Evolutionary conservation across 2,113 vertebrate species (phyloP).

Genomic region (Isurus oxyrinchus): DNA sequence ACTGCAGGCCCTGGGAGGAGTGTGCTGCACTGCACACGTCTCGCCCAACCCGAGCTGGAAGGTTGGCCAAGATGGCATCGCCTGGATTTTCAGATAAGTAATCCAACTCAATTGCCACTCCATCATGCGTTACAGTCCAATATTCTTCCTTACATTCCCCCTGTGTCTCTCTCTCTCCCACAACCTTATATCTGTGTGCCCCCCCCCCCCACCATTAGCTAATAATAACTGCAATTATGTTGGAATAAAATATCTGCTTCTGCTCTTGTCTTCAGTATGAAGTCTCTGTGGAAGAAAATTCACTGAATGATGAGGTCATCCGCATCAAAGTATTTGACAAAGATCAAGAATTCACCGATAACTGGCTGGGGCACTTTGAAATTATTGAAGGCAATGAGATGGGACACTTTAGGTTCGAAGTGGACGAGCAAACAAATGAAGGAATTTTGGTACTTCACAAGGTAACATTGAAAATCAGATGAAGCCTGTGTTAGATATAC

Average conservation of each 20-base stretch:
- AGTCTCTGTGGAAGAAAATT: constrained; percentile 75
- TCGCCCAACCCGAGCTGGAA: no score
- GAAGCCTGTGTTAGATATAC: no score
- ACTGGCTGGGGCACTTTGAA: constrained; percentile 75
- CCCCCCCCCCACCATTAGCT: no score
- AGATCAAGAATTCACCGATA: constrained; percentile 73
- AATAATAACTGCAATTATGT: background rate
- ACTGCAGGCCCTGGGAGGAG: no score
- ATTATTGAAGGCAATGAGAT: constrained; percentile 81
- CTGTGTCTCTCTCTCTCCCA: no score
- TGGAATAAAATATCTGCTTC: background rate
- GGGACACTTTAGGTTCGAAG: constrained; percentile 74
- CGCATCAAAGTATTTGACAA: constrained; percentile 70
- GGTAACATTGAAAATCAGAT: constrained; percentile 54
- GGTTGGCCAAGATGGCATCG: no score
- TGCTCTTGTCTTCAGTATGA: constrained; percentile 61
- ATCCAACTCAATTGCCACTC: no score
- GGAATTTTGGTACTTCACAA: constrained; percentile 76
- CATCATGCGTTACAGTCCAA: no score
- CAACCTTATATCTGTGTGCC: no score
- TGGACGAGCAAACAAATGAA: constrained; percentile 76
- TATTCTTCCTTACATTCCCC: no score
- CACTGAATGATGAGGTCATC: constrained; percentile 65
- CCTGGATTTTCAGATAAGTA: no score
- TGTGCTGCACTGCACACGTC: no score